Percentiles rank a stretch among this genome's conserved stretches.
These are phyloP conservation scores for Leptopilina myrica DNA, from an alignment of 2,888 invertebrate species.

Conservation along the genomic window DNA sequence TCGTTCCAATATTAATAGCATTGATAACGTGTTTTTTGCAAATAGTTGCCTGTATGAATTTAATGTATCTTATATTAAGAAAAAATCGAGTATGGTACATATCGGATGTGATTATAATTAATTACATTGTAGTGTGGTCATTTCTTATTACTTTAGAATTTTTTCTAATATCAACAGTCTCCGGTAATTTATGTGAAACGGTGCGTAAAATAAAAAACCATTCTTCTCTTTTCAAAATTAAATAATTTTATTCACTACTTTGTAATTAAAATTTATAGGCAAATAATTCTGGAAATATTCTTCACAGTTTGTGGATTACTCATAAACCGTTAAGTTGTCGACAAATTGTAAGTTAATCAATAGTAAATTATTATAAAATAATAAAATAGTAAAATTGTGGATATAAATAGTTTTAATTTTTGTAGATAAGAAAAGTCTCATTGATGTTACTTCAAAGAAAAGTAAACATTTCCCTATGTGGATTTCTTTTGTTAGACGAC, in stretches of 20 bases:
- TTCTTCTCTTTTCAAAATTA: not conserved
- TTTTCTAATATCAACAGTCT: not conserved
- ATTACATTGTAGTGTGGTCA: not conserved
- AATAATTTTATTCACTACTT: not conserved
- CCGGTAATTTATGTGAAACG: not conserved
- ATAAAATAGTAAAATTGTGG: no score
- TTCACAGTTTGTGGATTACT: not conserved
- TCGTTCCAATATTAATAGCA: not conserved
- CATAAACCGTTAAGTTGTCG: not conserved
- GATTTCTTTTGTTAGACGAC: not conserved
- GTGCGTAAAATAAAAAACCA: not conserved
- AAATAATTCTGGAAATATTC: slow-evolving; percentile 9
- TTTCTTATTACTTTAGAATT: not conserved
- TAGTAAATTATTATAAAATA: no score
- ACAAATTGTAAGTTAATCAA: not conserved
- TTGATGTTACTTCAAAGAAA: not conserved
- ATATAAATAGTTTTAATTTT: not conserved
- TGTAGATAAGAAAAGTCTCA: slow-evolving; percentile 5
- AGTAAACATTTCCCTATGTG: not conserved
- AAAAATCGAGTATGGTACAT: not conserved
- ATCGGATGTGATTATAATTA: not conserved
- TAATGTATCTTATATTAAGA: not conserved
- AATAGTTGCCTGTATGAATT: slow-evolving; percentile 5
- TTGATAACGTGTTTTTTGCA: not conserved
- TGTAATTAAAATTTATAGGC: slow-evolving; percentile 3